Conservation (phyloP, 2,888 invertebrate species). For the Aspidapion aeneum region DNA sequence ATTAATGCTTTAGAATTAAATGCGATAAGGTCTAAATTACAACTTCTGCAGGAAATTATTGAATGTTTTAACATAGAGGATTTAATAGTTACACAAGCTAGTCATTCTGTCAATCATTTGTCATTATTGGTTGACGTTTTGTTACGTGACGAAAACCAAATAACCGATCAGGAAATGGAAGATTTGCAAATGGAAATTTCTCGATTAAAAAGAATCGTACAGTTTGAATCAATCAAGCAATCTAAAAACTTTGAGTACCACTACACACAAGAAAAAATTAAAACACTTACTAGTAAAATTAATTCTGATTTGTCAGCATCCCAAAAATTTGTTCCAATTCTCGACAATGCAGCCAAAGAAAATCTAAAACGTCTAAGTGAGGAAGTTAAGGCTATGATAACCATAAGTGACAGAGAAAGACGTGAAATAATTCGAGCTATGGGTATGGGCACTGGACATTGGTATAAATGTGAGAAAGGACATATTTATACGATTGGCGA, state of each 20-base stretch:
- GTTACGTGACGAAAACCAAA: not conserved
- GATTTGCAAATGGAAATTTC: conserved; percentile 39
- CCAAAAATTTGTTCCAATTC: not conserved
- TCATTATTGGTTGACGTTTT: not conserved
- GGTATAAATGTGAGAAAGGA: conserved; percentile 70
- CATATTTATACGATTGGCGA: conserved; percentile 64
- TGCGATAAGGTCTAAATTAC: conserved; percentile 20
- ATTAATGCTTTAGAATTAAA: conserved; percentile 20
- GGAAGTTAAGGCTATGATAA: not conserved
- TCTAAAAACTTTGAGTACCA: conserved; percentile 8
- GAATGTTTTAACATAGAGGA: conserved; percentile 6
- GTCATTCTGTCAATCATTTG: not conserved
- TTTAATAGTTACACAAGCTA: not conserved
- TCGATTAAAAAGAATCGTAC: conserved; percentile 35
- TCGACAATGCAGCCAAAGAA: not conserved
- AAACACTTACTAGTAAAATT: not conserved
- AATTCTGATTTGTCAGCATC: not conserved
- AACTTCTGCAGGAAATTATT: conserved; percentile 10
- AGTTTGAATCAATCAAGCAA: conserved; percentile 27
- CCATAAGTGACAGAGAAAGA: conserved; percentile 22
- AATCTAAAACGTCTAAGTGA: not conserved
- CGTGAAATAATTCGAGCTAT: conserved; percentile 56
- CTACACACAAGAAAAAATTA: too few relatives aligned
- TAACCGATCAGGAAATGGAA: conserved; percentile 37
- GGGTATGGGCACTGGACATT: conserved; percentile 56